Evolutionary conservation across 2,888 invertebrate genomes (phyloP).

Genomic region (Notodonta dromedarius): DNA sequence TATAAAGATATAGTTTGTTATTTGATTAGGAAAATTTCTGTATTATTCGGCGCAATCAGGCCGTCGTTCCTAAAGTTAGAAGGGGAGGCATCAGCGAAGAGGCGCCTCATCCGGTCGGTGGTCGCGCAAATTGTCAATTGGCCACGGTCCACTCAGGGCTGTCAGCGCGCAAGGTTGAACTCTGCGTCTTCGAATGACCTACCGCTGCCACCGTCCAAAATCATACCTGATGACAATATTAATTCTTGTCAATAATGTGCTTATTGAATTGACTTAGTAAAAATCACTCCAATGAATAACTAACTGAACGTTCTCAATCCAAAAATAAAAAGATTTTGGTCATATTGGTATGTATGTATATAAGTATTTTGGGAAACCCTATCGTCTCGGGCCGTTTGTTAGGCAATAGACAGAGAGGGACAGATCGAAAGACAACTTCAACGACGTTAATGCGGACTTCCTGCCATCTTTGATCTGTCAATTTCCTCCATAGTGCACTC

Average conservation of each 20-base stretch:
- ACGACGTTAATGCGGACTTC: constrained; percentile 75
- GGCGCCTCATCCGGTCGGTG: constrained; percentile 78
- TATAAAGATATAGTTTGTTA: constrained; percentile 11
- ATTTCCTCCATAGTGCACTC: constrained; percentile 74
- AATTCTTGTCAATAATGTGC: neutral
- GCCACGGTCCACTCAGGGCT: constrained; percentile 68
- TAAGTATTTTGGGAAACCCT: constrained; percentile 14
- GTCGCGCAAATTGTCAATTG: constrained; percentile 80
- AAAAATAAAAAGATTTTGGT: too few relatives aligned
- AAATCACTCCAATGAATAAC: too few relatives aligned
- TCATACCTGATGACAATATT: constrained; percentile 10
- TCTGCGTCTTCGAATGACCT: constrained; percentile 55
- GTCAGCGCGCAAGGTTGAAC: constrained; percentile 64
- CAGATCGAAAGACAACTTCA: constrained; percentile 63
- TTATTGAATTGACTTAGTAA: too few relatives aligned
- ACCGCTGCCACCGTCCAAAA: constrained; percentile 45
- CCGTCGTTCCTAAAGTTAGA: constrained; percentile 66
- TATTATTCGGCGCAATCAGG: constrained; percentile 56
- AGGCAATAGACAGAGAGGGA: constrained; percentile 47
- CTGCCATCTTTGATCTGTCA: constrained; percentile 75
- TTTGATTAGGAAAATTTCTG: constrained; percentile 52
- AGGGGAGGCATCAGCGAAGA: constrained; percentile 72
- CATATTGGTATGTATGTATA: too few relatives aligned
- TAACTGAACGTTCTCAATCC: too few relatives aligned
- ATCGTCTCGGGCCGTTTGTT: constrained; percentile 17